A percentile compares a stretch with the other conserved stretches of the same genome.
Conservation (phyloP, 2,113 vertebrate genomes). For the Carassius gibelio region DNA sequence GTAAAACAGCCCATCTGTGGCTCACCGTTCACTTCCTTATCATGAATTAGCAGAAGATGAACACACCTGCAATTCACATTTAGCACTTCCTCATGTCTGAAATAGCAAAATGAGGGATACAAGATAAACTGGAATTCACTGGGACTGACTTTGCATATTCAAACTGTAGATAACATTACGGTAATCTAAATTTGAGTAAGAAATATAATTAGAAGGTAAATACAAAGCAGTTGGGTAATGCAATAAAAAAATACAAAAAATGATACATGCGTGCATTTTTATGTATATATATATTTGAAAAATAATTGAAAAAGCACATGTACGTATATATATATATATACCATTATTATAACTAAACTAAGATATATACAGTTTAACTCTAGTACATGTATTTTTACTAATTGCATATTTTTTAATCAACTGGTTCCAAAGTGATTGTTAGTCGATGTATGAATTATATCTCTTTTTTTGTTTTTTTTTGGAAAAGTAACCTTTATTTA, state of each 20-base stretch:
- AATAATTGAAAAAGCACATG: too few species aligned
- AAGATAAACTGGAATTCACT: slow-evolving; percentile 1
- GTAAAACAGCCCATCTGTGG: background rate
- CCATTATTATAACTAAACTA: too few species aligned
- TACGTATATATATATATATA: too few species aligned
- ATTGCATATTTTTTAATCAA: background rate
- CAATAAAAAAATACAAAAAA: background rate
- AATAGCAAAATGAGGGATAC: background rate
- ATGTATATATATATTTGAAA: background rate
- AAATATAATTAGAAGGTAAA: background rate
- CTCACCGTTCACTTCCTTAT: slow-evolving; percentile 48
- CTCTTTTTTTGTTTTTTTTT: too few species aligned
- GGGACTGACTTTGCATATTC: background rate
- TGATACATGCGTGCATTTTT: background rate
- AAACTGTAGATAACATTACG: background rate
- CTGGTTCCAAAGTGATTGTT: background rate
- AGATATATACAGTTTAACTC: too few species aligned
- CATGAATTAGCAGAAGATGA: slow-evolving; percentile 44
- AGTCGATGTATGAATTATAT: too few species aligned
- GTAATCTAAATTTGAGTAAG: background rate
- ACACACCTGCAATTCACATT: background rate
- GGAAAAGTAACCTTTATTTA: too few species aligned
- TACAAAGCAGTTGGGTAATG: background rate
- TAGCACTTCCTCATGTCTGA: slow-evolving; percentile 23
- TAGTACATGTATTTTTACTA: background rate